phyloP scores from a whole-genome alignment of 2,888 invertebrate species.

The Aspidapion aeneum region DNA sequence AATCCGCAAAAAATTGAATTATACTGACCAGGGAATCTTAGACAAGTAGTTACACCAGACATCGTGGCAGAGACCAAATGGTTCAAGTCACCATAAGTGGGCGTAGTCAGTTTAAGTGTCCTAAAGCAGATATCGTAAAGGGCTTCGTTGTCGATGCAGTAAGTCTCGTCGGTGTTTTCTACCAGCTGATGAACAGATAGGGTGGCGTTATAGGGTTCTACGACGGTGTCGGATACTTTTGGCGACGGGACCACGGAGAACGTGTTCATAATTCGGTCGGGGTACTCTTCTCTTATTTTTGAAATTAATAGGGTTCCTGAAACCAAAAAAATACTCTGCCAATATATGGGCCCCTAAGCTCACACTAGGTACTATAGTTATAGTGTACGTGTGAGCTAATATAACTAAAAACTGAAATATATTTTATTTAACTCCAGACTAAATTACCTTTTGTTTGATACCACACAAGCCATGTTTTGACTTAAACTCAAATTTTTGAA shows the following conservation, averaged over 20 bases:
- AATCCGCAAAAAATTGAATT: too few relatives aligned
- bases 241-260: constrained; percentile 89
- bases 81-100: constrained; percentile 91
- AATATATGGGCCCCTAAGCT: too few relatives aligned
- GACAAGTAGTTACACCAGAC: constrained; percentile 88
- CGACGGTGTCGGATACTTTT: constrained; percentile 87
- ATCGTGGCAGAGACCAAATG: constrained; percentile 80
- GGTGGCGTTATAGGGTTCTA: constrained; percentile 91
- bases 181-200: constrained; percentile 84
- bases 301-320: constrained; percentile 79
- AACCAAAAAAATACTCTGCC: too few relatives aligned
- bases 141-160: constrained; percentile 91
- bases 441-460: too few relatives aligned
- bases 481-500: too few relatives aligned
- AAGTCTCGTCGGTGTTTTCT: constrained; percentile 88
- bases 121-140: constrained; percentile 90
- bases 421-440: too few relatives aligned
- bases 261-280: constrained; percentile 97
- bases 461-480: too few relatives aligned
- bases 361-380: too few relatives aligned
- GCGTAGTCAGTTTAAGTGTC: constrained; percentile 83
- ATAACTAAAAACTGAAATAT: too few relatives aligned
- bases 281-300: constrained; percentile 96
- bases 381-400: too few relatives aligned
- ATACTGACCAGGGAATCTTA: constrained; percentile 88